Conservation (phyloP, 2,888 invertebrate species). For the Troides aeacus region DNA sequence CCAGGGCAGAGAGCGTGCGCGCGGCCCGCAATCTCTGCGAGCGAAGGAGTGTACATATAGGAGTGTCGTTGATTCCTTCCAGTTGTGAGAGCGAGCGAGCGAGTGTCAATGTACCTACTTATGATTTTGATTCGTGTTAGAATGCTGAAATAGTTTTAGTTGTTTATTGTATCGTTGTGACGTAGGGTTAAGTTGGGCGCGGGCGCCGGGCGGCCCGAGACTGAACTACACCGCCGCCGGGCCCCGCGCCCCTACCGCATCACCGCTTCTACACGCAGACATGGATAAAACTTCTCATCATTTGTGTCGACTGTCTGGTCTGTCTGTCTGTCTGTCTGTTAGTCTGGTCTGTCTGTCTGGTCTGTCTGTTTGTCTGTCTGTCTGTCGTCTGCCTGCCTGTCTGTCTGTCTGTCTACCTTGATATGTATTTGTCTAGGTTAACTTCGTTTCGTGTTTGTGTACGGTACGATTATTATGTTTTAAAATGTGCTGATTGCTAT, state of each 20-base stretch:
- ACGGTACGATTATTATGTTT: constrained; percentile 6
- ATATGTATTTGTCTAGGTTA: constrained; percentile 35
- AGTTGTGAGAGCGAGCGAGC: constrained; percentile 59
- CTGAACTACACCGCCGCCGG: constrained; percentile 71
- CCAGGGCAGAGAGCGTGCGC: constrained; percentile 12
- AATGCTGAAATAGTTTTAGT: constrained; percentile 77
- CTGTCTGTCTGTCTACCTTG: too few species aligned
- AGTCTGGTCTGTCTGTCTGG: too few species aligned
- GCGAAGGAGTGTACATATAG: constrained; percentile 64
- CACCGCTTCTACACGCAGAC: constrained; percentile 46
- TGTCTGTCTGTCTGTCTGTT: too few species aligned
- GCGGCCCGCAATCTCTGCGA: constrained; percentile 56
- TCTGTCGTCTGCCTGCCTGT: too few species aligned
- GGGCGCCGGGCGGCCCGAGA: constrained; percentile 68
- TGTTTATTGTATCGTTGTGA: constrained; percentile 76
- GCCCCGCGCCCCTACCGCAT: constrained; percentile 54
- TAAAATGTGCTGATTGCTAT: not conserved
- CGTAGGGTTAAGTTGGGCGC: constrained; percentile 72
- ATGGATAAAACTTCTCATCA: constrained; percentile 26
- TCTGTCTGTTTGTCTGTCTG: too few species aligned
- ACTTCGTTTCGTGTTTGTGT: constrained; percentile 46
- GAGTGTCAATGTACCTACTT: constrained; percentile 45
- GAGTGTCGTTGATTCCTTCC: constrained; percentile 74
- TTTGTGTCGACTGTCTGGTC: too few species aligned
- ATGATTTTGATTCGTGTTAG: constrained; percentile 67